Percentiles rank a stretch among this genome's conserved stretches.
These are phyloP conservation scores for Lasioglossum leucozonium DNA, from an alignment of 2,888 invertebrate species.

Conservation along the genomic window DNA sequence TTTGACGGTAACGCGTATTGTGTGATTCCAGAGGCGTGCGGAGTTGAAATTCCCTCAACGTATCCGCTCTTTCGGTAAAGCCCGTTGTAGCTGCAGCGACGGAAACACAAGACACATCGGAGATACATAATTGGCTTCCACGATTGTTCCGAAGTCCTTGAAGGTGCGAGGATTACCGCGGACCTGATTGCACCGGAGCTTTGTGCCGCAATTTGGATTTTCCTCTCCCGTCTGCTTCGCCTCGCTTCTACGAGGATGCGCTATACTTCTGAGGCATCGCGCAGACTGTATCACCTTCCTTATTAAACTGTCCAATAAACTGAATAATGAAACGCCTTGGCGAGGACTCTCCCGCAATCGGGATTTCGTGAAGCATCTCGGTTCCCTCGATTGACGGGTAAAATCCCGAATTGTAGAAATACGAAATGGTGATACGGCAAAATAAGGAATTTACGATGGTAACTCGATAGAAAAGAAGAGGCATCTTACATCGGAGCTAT, in stretches of 20 bases:
- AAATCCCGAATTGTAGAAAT: neutral
- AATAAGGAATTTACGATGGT: neutral
- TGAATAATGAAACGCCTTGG: constrained; percentile 36
- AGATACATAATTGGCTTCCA: constrained; percentile 64
- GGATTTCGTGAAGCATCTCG: neutral
- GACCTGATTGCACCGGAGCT: constrained; percentile 68
- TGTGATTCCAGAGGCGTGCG: neutral
- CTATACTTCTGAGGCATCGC: constrained; percentile 22
- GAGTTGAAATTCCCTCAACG: neutral
- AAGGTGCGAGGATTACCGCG: constrained; percentile 64
- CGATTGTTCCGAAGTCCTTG: constrained; percentile 57
- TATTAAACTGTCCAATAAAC: constrained; percentile 55
- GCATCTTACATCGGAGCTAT: too few relatives aligned
- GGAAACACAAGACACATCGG: constrained; percentile 37
- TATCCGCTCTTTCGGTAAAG: constrained; percentile 28
- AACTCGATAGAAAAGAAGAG: neutral
- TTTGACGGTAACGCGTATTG: constrained; percentile 29
- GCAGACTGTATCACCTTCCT: constrained; percentile 23
- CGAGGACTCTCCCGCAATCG: neutral
- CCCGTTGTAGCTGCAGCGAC: constrained; percentile 15
- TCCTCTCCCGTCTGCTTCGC: constrained; percentile 34
- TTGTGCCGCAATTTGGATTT: constrained; percentile 67
- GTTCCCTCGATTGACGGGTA: constrained; percentile 1
- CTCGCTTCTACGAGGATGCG: neutral
- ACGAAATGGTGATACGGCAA: neutral